Evolutionary conservation across 2,888 invertebrate genomes (phyloP).

Genomic region (Zaprionus lineosus): DNA sequence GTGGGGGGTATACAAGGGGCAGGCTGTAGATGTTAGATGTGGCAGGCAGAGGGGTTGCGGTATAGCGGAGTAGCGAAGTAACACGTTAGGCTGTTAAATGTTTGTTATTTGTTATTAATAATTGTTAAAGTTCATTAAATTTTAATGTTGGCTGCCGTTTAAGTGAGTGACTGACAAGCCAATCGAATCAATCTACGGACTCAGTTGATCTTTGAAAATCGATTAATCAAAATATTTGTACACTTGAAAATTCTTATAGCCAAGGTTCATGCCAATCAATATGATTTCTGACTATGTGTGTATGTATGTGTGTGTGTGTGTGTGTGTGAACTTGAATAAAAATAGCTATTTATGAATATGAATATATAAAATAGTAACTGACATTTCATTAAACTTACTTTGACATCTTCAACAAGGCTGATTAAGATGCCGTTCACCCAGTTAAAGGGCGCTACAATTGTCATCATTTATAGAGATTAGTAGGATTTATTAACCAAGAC

Average conservation of each 20-base stretch:
- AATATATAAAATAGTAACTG: slow-evolving; percentile 24
- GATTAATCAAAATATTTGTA: slow-evolving; percentile 65
- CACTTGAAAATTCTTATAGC: slow-evolving; percentile 41
- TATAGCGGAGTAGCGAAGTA: too few relatives aligned
- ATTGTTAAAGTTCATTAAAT: too few relatives aligned
- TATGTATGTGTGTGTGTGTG: slow-evolving; percentile 26
- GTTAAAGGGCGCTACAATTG: slow-evolving; percentile 72
- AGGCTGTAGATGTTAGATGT: too few relatives aligned
- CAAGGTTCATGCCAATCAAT: slow-evolving; percentile 75
- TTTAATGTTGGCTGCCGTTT: slow-evolving; percentile 19
- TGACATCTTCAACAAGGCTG: slow-evolving; percentile 61
- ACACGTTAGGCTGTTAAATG: too few relatives aligned
- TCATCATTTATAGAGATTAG: slow-evolving; percentile 26
- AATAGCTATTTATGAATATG: slow-evolving; percentile 38
- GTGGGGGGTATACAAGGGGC: too few relatives aligned
- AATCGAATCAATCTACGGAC: slow-evolving; percentile 31
- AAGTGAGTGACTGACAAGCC: slow-evolving; percentile 43
- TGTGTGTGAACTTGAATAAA: slow-evolving; percentile 52
- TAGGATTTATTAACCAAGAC: too few relatives aligned
- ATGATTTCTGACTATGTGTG: slow-evolving; percentile 37
- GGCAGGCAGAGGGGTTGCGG: too few relatives aligned
- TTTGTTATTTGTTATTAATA: background rate
- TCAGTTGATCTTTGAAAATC: slow-evolving; percentile 9
- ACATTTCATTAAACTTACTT: slow-evolving; percentile 70
- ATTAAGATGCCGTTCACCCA: slow-evolving; percentile 70